Evolutionary conservation across 2,888 invertebrate species (phyloP).

Genomic region (Netelia inedita): DNA sequence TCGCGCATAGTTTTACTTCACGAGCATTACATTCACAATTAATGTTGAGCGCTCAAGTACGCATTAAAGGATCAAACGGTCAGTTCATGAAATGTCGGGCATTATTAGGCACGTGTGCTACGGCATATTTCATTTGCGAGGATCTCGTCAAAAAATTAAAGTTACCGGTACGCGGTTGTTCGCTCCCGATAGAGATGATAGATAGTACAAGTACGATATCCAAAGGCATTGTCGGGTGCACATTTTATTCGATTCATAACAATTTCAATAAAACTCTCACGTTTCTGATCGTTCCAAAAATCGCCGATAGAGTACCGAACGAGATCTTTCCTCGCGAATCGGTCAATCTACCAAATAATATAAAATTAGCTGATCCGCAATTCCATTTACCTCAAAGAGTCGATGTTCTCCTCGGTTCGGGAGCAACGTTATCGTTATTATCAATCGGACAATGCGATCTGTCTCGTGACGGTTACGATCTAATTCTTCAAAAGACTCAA

Average conservation of each 20-base stretch:
- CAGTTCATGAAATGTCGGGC: constrained; percentile 52
- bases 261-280: constrained; percentile 44
- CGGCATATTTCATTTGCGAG: constrained; percentile 65
- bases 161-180: constrained; percentile 54
- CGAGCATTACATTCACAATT: constrained; percentile 52
- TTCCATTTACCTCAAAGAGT: constrained; percentile 60
- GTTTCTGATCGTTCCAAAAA: constrained; percentile 54
- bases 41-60: constrained; percentile 61
- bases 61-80: constrained; percentile 43
- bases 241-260: constrained; percentile 54
- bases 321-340: constrained; percentile 49
- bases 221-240: constrained; percentile 40
- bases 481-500: constrained; percentile 21
- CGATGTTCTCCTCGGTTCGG: constrained; percentile 59
- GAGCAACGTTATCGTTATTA: constrained; percentile 40
- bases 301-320: constrained; percentile 40
- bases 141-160: constrained; percentile 39
- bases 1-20: constrained; percentile 35
- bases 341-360: constrained; percentile 56
- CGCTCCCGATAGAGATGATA: constrained; percentile 55
- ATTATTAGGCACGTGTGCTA: constrained; percentile 66
- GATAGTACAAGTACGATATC: constrained; percentile 45
- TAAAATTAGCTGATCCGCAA: constrained; percentile 65
- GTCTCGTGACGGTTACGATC: constrained; percentile 30
- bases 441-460: constrained; percentile 51